phyloP scores from a whole-genome alignment of 2,113 vertebrate genomes.

The Tragelaphus strepsiceros region DNA sequence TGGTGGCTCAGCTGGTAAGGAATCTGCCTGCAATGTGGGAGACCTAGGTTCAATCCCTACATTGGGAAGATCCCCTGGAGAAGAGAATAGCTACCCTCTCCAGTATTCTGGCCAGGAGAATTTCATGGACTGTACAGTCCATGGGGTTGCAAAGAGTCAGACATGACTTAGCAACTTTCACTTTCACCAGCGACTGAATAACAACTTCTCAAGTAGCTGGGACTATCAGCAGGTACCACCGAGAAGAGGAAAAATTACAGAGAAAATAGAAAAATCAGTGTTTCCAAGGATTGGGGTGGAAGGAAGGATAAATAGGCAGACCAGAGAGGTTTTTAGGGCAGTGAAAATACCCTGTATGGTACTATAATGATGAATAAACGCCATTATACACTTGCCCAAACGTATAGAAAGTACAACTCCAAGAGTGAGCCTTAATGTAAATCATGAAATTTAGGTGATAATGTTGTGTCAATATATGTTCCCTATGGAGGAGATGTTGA shows the following conservation, averaged over 20 bases:
- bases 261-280: not conserved
- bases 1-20: not conserved
- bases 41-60: rapidly evolving
- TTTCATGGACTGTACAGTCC: not conserved
- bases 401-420: not conserved
- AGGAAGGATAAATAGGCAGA: not conserved
- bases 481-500: not conserved
- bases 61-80: not conserved
- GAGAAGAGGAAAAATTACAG: not conserved
- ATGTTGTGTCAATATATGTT: not conserved
- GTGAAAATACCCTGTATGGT: not conserved
- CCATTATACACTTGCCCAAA: not conserved
- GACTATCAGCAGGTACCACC: not conserved
- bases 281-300: not conserved
- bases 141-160: not conserved
- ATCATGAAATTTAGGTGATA: not conserved
- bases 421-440: not conserved
- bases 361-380: not conserved
- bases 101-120: not conserved
- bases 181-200: not conserved
- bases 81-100: not conserved
- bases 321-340: not conserved
- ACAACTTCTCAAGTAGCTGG: not conserved
- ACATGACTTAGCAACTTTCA: not conserved
- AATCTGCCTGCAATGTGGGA: not conserved